phyloP scores from a whole-genome alignment of 1,140 invertebrate genomes.

The Ephestia elutella region DNA sequence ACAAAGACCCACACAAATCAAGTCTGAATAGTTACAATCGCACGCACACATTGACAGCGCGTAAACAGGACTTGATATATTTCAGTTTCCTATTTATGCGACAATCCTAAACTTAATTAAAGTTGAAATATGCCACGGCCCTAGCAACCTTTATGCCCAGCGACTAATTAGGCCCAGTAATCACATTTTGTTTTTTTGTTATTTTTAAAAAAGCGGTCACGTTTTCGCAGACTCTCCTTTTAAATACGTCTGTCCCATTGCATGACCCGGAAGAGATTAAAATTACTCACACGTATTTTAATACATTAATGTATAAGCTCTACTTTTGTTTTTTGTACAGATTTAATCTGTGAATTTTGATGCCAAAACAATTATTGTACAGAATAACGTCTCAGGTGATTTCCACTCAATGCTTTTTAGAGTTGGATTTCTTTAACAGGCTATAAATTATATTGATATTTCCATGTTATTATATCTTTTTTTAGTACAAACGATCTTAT shows the following conservation, averaged over 20 bases:
- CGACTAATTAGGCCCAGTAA: constrained; percentile 32
- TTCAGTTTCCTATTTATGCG: background rate
- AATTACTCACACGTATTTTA: background rate
- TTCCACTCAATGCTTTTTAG: too few relatives aligned
- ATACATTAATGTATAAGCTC: background rate
- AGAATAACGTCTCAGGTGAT: too few relatives aligned
- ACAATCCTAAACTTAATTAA: constrained; percentile 17
- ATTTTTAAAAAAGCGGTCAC: constrained; percentile 31
- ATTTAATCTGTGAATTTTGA: too few relatives aligned
- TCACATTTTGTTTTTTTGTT: constrained; percentile 29
- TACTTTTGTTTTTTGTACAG: too few relatives aligned
- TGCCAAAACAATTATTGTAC: too few relatives aligned
- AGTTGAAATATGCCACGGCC: constrained; percentile 19
- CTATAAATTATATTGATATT: too few relatives aligned
- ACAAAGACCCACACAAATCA: too few relatives aligned
- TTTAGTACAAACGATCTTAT: background rate
- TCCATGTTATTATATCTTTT: too few relatives aligned
- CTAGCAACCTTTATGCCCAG: constrained; percentile 15
- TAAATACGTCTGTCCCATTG: background rate
- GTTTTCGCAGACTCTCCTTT: constrained; percentile 12
- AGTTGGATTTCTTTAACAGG: too few relatives aligned
- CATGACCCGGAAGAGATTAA: background rate
- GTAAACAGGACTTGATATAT: too few relatives aligned
- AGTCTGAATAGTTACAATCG: too few relatives aligned
- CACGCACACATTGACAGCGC: too few relatives aligned